Conservation (phyloP, 2,888 invertebrate genomes). For the Oxytorus armatus region DNA sequence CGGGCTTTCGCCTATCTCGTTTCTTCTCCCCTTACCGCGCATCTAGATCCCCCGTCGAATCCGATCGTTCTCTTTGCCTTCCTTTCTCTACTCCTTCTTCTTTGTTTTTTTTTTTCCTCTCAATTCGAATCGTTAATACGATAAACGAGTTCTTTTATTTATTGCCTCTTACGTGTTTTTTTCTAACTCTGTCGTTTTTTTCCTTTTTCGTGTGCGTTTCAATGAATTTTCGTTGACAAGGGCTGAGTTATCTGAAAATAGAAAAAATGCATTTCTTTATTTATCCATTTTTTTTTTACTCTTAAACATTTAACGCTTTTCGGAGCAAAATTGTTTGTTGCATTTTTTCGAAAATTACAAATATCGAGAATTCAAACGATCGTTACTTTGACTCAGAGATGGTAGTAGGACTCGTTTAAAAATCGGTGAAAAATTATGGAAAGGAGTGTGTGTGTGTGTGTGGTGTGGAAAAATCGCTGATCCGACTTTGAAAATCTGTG, state of each 20-base stretch:
- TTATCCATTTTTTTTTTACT: not conserved
- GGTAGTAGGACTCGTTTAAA: too few relatives aligned
- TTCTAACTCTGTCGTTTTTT: constrained; percentile 3
- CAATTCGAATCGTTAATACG: not conserved
- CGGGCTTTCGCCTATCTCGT: constrained; percentile 61
- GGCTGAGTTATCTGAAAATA: constrained; percentile 12
- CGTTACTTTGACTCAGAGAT: too few relatives aligned
- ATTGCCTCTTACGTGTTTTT: not conserved
- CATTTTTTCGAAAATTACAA: too few relatives aligned
- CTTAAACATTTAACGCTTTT: not conserved
- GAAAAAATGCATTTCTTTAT: not conserved
- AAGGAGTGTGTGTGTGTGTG: too few relatives aligned
- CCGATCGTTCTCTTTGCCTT: not conserved
- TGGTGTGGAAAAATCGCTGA: too few relatives aligned
- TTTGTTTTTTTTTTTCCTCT: not conserved
- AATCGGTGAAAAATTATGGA: too few relatives aligned
- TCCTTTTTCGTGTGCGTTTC: not conserved
- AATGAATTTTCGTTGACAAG: constrained; percentile 10
- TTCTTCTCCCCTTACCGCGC: constrained; percentile 36
- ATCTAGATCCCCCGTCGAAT: constrained; percentile 25
- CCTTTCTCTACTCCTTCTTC: not conserved
- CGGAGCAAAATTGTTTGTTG: too few relatives aligned
- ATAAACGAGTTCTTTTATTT: not conserved
- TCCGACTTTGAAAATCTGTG: too few relatives aligned
- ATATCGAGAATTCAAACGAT: too few relatives aligned